Evolutionary conservation across 2,797 vertebrate genomes (phyloP).

Genomic region (Jordanella pulchra): DNA sequence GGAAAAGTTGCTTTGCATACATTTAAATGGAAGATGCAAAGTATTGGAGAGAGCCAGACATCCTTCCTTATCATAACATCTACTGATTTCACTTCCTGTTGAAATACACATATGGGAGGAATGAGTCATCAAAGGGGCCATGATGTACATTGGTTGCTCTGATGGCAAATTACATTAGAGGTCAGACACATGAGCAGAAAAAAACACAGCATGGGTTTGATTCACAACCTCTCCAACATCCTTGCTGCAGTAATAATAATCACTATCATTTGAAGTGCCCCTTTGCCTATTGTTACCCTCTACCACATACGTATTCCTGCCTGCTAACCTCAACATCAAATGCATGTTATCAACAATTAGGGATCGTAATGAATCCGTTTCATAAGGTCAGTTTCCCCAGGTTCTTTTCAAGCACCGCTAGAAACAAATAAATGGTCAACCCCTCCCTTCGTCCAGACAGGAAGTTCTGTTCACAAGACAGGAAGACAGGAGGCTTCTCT

Average conservation of each 20-base stretch:
- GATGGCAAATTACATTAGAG: conserved; percentile 46
- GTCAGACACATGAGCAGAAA: conserved; percentile 64
- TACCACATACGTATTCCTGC: conserved; percentile 56
- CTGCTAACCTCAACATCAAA: conserved; percentile 76
- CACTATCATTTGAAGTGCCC: conserved; percentile 77
- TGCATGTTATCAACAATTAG: conserved; percentile 77
- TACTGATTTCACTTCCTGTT: conserved; percentile 27
- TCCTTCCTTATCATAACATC: conserved; percentile 10
- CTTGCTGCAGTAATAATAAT: conserved; percentile 76
- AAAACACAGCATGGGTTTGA: conserved; percentile 58
- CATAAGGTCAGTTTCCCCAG: conserved; percentile 76
- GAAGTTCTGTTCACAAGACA: conserved; percentile 81
- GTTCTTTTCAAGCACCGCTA: conserved; percentile 77
- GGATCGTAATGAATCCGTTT: conserved; percentile 68
- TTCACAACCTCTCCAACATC: conserved; percentile 71
- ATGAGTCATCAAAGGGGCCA: conserved; percentile 48
- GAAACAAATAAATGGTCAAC: conserved; percentile 81
- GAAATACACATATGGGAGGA: conserved; percentile 32
- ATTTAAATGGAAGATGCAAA: conserved; percentile 22
- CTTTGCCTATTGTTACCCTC: conserved; percentile 77
- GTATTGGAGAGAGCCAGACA: conserved; percentile 9
- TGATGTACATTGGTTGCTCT: conserved; percentile 15
- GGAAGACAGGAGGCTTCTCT: conserved; percentile 84
- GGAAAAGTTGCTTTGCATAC: conserved; percentile 32
- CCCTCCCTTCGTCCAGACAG: conserved; percentile 74